Evolutionary conservation across 1,140 invertebrate genomes (phyloP), one percentile per base, ranked within the genome.

Genomic region (Catajapyx aquilonaris): DNA sequence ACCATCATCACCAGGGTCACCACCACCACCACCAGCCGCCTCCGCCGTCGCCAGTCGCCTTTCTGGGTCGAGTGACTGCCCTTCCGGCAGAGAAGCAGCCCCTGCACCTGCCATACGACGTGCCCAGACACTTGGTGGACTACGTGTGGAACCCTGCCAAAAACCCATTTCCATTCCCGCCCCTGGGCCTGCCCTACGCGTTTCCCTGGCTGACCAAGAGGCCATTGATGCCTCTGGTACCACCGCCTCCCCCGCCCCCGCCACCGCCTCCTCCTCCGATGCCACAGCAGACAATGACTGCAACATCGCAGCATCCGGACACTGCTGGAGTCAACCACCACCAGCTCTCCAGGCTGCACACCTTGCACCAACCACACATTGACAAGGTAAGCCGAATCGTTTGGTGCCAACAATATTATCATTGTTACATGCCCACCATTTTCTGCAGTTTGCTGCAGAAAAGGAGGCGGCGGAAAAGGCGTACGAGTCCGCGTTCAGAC

Each of bases 91-190:
- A 44, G 22, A 7, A 18, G 34, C 15, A 13, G 10, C 40, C 16
- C 11, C 33, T 15, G 17, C 38, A 10, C 22, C 39, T 35, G 5
- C 34, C 22, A 21, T 25, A 36, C 18, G 40, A 42, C 31, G 44
- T 34, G 22, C 32, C 35, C 9, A 66, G 53, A 41, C 51, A 71
- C 20, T 65, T 73, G 1, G 71, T 75, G 59, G 72, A 75, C 49
- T 73, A 73, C 40, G 66, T 72, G 35, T 75, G 71, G 65, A 70
- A 73, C 52, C 63, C 58, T 15, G 36, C 13, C 57, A 62, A 38
- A 53, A 60, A 34, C 52, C 61, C 11, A 55, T 54, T 15, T 56
- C 57, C 38, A 52, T 50, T 4, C 49, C 52, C 18, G 49, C 53
- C 48, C 54, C 45, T 5, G 53, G 55, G 7, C 65, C 49, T 72